These are phyloP conservation scores for Eriosoma lanigerum DNA, from an alignment of 1,140 invertebrate species.

Conservation along the genomic window DNA sequence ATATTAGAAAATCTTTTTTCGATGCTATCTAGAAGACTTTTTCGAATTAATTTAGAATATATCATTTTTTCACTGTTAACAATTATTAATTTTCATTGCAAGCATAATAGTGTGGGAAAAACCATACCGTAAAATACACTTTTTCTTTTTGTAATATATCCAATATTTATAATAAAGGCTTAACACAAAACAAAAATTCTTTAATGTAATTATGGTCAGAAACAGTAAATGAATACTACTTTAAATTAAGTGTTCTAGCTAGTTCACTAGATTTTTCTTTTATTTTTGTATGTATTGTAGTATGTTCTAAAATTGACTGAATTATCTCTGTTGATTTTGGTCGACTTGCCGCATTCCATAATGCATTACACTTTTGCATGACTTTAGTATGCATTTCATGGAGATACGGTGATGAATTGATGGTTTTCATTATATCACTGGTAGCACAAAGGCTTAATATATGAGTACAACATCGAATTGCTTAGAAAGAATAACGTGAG, in stretches of 20 bases:
- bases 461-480: constrained; percentile 10
- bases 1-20: constrained; percentile 26
- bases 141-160: constrained; percentile 19
- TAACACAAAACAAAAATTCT: constrained; percentile 28
- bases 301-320: constrained; percentile 14
- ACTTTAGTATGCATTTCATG: constrained; percentile 19
- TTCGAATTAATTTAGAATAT: constrained; percentile 12
- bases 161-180: background rate
- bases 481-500: background rate
- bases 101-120: constrained; percentile 10
- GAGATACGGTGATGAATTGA: background rate
- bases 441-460: constrained; percentile 23
- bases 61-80: constrained; percentile 10
- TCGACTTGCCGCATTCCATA: constrained; percentile 8
- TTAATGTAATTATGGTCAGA: constrained; percentile 14
- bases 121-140: constrained; percentile 6
- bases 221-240: constrained; percentile 12
- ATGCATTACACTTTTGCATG: background rate
- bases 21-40: background rate
- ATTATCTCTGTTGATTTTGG: constrained; percentile 26
- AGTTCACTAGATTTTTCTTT: constrained; percentile 27
- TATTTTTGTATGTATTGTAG: too few relatives aligned
- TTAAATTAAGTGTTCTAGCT: background rate
- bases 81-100: background rate
- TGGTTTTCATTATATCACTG: constrained; percentile 12